Evolutionary conservation across 2,888 invertebrate species (phyloP), one percentile per base, ranked within the genome.

Genomic region (Xanthia togata): DNA sequence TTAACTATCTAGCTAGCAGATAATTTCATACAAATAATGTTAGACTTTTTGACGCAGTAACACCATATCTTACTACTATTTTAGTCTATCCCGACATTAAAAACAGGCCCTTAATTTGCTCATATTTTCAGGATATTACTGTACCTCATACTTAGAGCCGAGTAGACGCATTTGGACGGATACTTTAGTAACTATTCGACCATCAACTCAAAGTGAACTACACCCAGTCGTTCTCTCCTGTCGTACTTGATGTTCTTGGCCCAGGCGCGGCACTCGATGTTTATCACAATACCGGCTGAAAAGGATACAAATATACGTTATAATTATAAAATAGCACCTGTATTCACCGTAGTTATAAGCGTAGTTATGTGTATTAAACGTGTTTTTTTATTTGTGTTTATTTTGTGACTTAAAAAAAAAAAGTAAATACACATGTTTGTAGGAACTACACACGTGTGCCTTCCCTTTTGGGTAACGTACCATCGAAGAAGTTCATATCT

Each of bases 231-330:
- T 88, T 98, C 98, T 64, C 96, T 95, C 50, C 97, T 96, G 83
- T 95, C 95, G 93, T 99, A 98, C 55, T 95, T 89, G 76, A 99
- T 98, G 92, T 99, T 99, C 91, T 97, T 97, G 26, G 99, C 99
- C 98, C 98, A 99, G 35, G 98, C 98, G 76, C 98, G 97, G 90
- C 99, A 99, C 91, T 99, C 98, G 41, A 99, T 97, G 89, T 98
- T 98, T 86, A 97, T 97, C 50, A 97, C 89, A 78, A 97, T 97
- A 82, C 97, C 97, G 77, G 96, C 97, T 97, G 95, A 95, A 95
- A 73, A 85, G n/a, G 6, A 12, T 38, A 35, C 20, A 12, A 68
- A n/a, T 57, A 11, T n/a, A 55, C 6, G 11, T 53, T 35, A 62
- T 4, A 17, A 60, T 2, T 5, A 65, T 9, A 65, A 44, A 14